phyloP scores from a whole-genome alignment of 2,113 vertebrate species.

The Phoxinus phoxinus region DNA sequence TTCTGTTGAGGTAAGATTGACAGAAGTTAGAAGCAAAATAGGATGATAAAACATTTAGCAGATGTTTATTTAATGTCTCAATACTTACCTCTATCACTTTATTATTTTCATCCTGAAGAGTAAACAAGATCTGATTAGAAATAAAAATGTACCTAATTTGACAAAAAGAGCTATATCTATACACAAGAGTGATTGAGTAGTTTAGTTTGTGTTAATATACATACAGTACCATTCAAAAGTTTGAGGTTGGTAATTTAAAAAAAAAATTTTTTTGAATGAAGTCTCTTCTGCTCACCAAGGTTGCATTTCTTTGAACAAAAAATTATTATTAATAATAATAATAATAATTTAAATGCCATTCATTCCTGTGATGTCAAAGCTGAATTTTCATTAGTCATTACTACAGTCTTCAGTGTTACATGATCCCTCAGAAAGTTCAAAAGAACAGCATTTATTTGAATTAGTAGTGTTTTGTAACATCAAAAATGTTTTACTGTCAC shows the following conservation, averaged over 20 bases:
- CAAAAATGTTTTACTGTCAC: not conserved
- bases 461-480: no score
- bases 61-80: not conserved
- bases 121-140: conserved; percentile 35
- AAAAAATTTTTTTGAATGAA: not conserved
- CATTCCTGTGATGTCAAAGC: not conserved
- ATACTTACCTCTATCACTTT: conserved; percentile 72
- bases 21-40: conserved; percentile 9
- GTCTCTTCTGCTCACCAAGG: not conserved
- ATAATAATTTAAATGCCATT: not conserved
- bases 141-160: not conserved
- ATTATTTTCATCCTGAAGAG: conserved; percentile 72
- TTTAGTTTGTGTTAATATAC: not conserved
- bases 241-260: not conserved
- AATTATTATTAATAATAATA: not conserved
- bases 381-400: not conserved
- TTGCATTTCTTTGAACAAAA: not conserved
- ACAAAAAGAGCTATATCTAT: not conserved
- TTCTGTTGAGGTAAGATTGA: conserved; percentile 76
- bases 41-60: not conserved
- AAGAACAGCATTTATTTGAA: not conserved
- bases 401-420: not conserved
- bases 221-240: not conserved
- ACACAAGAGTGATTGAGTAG: not conserved
- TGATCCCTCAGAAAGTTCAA: not conserved